A percentile compares a stretch with the other conserved stretches of the same genome.
Conservation (phyloP, 2,113 vertebrate species). For the Trinectes maculatus region DNA sequence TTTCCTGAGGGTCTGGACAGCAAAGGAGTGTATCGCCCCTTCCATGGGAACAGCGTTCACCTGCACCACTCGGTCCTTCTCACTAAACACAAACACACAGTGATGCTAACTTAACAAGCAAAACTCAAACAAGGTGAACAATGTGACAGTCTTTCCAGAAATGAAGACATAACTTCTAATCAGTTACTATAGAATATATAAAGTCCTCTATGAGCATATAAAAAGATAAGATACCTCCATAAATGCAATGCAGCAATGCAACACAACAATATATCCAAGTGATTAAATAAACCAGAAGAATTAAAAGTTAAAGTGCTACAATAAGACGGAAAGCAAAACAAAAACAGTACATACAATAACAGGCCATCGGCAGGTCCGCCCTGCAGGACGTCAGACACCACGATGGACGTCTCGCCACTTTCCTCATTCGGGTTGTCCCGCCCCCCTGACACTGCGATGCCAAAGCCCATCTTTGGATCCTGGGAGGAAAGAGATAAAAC, state of each 20-base stretch:
- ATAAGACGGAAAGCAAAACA: background rate
- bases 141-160: too few species aligned
- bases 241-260: too few species aligned
- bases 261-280: too few species aligned
- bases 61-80: conserved; percentile 92
- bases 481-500: conserved; percentile 52
- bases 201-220: too few species aligned
- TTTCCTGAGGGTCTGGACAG: conserved; percentile 94
- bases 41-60: conserved; percentile 94
- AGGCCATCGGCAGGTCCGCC: conserved; percentile 94
- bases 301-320: background rate
- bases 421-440: conserved; percentile 96
- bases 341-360: conserved; percentile 87
- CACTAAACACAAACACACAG: conserved; percentile 77
- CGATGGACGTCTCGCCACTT: conserved; percentile 93
- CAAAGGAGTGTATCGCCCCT: conserved; percentile 90
- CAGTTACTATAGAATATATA: too few species aligned
- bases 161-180: too few species aligned
- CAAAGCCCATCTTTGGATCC: conserved; percentile 97
- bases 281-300: background rate
- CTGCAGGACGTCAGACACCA: conserved; percentile 94
- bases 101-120: too few species aligned
- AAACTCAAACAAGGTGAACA: too few species aligned
- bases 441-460: conserved; percentile 96
- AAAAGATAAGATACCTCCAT: too few species aligned